phyloP scores from a whole-genome alignment of 2,797 vertebrate species.

The Mus caroli region DNA sequence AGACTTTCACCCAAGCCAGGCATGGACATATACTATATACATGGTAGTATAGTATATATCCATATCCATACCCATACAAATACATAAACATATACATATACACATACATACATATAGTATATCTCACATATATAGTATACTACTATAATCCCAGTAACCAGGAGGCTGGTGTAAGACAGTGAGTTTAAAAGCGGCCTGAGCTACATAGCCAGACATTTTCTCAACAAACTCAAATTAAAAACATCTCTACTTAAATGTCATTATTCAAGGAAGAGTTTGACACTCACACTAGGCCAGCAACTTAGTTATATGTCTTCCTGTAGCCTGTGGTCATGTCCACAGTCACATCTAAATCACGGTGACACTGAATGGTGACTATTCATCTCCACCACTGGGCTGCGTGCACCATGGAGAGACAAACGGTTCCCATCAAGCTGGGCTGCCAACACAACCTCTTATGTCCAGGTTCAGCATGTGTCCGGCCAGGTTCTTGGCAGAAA shows the following conservation, averaged over 20 bases:
- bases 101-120: too few relatives aligned
- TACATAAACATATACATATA: neutral
- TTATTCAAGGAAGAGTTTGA: neutral
- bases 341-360: neutral
- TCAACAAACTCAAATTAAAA: neutral
- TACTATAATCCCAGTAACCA: neutral
- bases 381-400: neutral
- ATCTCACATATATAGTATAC: too few relatives aligned
- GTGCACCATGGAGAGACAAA: neutral
- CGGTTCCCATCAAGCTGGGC: neutral
- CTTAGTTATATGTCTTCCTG: neutral
- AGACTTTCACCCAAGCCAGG: neutral
- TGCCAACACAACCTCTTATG: neutral
- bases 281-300: neutral
- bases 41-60: neutral
- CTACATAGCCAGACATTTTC: neutral
- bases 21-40: neutral
- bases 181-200: neutral
- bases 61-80: too few relatives aligned
- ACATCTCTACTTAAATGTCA: neutral
- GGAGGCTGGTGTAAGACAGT: neutral
- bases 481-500: neutral
- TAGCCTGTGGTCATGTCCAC: neutral
- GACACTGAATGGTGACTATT: neutral
- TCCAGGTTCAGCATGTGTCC: neutral